Conservation (phyloP, 1,140 invertebrate species). For the Nymphalis io region DNA sequence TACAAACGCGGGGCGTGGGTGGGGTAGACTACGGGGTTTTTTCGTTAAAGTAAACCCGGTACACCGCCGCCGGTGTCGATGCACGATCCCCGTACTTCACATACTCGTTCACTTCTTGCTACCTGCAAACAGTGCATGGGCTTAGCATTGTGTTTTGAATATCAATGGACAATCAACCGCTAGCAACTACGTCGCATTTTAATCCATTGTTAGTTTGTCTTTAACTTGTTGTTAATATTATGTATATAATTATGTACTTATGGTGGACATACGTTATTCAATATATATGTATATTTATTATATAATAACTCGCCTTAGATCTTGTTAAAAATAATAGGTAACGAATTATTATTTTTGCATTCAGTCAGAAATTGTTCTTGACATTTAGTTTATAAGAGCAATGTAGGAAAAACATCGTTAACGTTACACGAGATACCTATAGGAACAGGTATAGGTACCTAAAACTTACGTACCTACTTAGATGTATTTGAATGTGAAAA, state of each 20-base stretch:
- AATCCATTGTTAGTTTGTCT: constrained; percentile 22
- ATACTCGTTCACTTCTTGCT: constrained; percentile 28
- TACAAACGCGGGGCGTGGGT: constrained; percentile 5
- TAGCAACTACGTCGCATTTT: constrained; percentile 28
- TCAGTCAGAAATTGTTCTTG: too few relatives aligned
- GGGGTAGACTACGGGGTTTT: constrained; percentile 22
- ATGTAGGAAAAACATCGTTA: too few relatives aligned
- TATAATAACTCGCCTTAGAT: too few relatives aligned
- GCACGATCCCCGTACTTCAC: constrained; percentile 22
- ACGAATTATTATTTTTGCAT: too few relatives aligned
- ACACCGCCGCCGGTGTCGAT: constrained; percentile 31
- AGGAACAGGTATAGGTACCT: too few relatives aligned
- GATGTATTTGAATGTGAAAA: background rate
- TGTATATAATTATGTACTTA: background rate
- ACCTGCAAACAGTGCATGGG: constrained; percentile 23
- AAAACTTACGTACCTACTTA: background rate
- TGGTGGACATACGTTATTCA: background rate
- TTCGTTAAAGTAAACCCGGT: constrained; percentile 25
- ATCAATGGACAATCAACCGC: constrained; percentile 24
- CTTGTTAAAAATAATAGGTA: too few relatives aligned
- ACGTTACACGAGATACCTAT: too few relatives aligned
- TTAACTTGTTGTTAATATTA: background rate
- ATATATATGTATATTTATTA: too few relatives aligned
- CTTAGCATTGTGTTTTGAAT: constrained; percentile 26
- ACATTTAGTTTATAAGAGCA: too few relatives aligned